A percentile compares a stretch with the other conserved stretches of the same genome.
phyloP scores from a whole-genome alignment of 2,797 vertebrate species.

The Galago senegalensis region DNA sequence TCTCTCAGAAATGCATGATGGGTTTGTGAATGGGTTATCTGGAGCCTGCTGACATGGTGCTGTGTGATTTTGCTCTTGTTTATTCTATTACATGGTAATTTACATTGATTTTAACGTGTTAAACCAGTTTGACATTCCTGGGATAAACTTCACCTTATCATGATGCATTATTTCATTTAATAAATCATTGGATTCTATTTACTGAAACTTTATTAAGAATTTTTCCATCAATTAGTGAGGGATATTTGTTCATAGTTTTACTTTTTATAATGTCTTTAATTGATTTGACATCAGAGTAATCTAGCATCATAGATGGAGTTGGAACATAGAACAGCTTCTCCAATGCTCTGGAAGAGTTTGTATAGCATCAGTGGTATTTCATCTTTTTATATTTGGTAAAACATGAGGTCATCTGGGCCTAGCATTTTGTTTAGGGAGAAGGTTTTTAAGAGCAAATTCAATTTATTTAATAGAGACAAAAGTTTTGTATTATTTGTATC shows the following conservation, averaged over 20 bases:
- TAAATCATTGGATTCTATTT: neutral
- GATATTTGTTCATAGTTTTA: neutral
- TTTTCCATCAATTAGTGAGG: neutral
- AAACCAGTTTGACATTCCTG: neutral
- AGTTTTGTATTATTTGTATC: neutral
- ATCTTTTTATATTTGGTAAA: neutral
- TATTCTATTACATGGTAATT: neutral
- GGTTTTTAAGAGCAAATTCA: neutral
- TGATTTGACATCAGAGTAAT: neutral
- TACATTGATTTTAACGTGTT: neutral
- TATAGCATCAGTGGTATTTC: neutral
- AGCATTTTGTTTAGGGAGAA: neutral
- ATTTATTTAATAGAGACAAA: neutral
- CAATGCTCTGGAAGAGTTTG: neutral
- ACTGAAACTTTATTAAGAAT: neutral
- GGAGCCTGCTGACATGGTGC: neutral
- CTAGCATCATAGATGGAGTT: neutral
- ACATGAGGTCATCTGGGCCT: neutral
- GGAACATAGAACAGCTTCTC: neutral
- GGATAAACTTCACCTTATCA: neutral
- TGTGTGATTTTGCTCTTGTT: neutral
- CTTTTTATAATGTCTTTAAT: neutral
- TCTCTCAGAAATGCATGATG: neutral
- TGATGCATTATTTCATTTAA: neutral
- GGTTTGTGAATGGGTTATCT: neutral